Base-by-base conservation (phyloP, 2,113 vertebrate genomes). In the Thamnaconus septentrionalis region DNA sequence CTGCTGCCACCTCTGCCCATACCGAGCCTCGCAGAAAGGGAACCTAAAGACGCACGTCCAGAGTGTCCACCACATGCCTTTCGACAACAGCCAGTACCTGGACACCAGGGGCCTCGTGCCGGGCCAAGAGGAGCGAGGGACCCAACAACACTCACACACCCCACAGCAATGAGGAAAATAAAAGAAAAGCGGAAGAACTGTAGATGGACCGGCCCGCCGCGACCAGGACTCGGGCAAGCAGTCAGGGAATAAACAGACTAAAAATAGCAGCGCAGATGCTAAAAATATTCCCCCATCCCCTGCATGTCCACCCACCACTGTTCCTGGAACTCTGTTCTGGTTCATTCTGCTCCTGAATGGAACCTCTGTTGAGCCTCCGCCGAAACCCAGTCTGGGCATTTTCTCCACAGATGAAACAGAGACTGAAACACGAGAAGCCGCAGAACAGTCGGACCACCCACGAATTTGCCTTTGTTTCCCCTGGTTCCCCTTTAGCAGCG, bases 11-110 rank as follows among this genome's bases (percentile, higher is more conserved):
- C 81, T 75, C 92, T 76, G 78, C 87, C 91, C 94, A 89, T 87
- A 93, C 90, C 81, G 93, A 93, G 92, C 95, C 88, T 90, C 93
- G 94, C 89, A 93, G 92, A 92, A 95, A 95, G 93, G 94, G 93
- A 91, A 93, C 93, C 91, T 94, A 91, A 91, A 94, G 88, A 89
- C 90, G 0, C 75, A 66, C 40, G 81, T 87, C 61, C 92, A 84
- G 73, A 89, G 66, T 58, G 91, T 84, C 60, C 87, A 90, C 84
- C 71, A 65, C 56, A 74, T 85, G 76, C 91, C 92, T 85, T 85
- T 87, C 64, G 88, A 90, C 81, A 87, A 91, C 80, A 79, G 56
- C 80, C 90, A 82, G 83, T 78, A 81, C 61, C 91, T 81, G 0
- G 83, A 80, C 47, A 39, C 64, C 45, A 40, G 81, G 66, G 81